Conservation (phyloP, 2,888 invertebrate genomes). For the Diaprepes abbreviatus region DNA sequence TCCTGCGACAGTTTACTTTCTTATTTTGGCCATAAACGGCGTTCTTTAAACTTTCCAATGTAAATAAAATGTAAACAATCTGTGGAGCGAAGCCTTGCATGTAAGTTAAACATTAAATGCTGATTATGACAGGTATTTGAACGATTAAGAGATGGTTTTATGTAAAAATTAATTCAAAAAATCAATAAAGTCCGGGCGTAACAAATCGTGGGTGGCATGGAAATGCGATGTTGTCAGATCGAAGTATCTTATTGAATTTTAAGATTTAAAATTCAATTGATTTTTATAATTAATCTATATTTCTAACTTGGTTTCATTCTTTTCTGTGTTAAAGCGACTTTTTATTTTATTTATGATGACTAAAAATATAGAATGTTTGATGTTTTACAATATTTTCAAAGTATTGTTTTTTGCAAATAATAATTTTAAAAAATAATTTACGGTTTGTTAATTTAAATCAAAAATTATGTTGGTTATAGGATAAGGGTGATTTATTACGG, state of each 20-base stretch:
- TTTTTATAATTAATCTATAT: too few relatives aligned
- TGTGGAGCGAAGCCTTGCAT: slow-evolving; percentile 26
- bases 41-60: slow-evolving; percentile 18
- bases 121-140: slow-evolving; percentile 22
- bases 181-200: slow-evolving; percentile 66
- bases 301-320: too few relatives aligned
- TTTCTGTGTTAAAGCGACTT: too few relatives aligned
- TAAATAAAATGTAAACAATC: slow-evolving; percentile 7
- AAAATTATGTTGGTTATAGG: too few relatives aligned
- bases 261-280: too few relatives aligned
- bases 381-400: too few relatives aligned
- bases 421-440: too few relatives aligned
- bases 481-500: too few relatives aligned
- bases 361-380: too few relatives aligned
- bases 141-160: slow-evolving; percentile 40
- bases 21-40: slow-evolving; percentile 35
- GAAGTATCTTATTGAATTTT: background rate
- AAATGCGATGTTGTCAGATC: slow-evolving; percentile 48
- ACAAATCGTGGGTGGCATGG: slow-evolving; percentile 56
- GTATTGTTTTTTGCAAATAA: too few relatives aligned
- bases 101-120: slow-evolving; percentile 21
- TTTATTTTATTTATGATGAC: too few relatives aligned
- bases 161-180: slow-evolving; percentile 54
- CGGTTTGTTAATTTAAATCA: too few relatives aligned
- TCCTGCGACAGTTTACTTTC: slow-evolving; percentile 25